Evolutionary conservation across 2,888 invertebrate genomes (phyloP).

Genomic region (Drosophila borealis): DNA sequence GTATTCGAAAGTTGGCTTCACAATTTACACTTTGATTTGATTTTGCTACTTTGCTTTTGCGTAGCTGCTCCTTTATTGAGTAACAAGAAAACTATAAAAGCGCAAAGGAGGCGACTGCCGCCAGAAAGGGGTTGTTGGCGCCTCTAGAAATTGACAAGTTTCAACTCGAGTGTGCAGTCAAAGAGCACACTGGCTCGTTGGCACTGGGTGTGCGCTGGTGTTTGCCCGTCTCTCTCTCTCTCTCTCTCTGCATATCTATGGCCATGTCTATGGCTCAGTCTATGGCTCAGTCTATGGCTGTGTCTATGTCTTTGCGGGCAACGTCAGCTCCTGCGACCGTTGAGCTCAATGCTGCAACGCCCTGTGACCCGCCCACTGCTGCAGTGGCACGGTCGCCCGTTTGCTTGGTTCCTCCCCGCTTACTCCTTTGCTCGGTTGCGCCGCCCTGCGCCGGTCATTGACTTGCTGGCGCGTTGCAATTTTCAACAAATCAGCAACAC

Average conservation of each 20-base stretch:
- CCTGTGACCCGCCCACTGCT: slow-evolving; percentile 50
- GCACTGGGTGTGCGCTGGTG: slow-evolving; percentile 7
- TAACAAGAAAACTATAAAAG: slow-evolving; percentile 73
- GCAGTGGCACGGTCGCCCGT: slow-evolving; percentile 42
- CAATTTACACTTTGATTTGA: slow-evolving; percentile 35
- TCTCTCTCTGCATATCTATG: slow-evolving; percentile 21
- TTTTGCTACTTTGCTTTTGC: slow-evolving; percentile 50
- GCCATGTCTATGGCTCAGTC: slow-evolving; percentile 5
- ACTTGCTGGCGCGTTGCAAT: slow-evolving; percentile 64
- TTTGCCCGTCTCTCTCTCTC: slow-evolving; percentile 18
- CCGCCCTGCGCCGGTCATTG: slow-evolving; percentile 63
- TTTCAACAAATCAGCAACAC: slow-evolving; percentile 56
- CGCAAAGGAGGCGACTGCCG: slow-evolving; percentile 48
- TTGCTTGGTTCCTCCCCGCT: slow-evolving; percentile 29
- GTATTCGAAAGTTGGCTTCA: background rate
- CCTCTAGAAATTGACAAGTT: slow-evolving; percentile 75
- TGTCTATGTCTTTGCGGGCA: slow-evolving; percentile 41
- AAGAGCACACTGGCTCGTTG: slow-evolving; percentile 59
- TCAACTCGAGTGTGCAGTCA: slow-evolving; percentile 77
- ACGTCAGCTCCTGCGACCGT: slow-evolving; percentile 19
- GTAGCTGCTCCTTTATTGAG: slow-evolving; percentile 49
- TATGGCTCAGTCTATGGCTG: slow-evolving; percentile 12
- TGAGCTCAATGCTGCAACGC: slow-evolving; percentile 47
- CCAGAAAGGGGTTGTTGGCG: slow-evolving; percentile 27
- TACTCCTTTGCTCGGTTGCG: slow-evolving; percentile 9